Base-by-base conservation (phyloP, 2,113 vertebrate species). In the Panthera leo region DNA sequence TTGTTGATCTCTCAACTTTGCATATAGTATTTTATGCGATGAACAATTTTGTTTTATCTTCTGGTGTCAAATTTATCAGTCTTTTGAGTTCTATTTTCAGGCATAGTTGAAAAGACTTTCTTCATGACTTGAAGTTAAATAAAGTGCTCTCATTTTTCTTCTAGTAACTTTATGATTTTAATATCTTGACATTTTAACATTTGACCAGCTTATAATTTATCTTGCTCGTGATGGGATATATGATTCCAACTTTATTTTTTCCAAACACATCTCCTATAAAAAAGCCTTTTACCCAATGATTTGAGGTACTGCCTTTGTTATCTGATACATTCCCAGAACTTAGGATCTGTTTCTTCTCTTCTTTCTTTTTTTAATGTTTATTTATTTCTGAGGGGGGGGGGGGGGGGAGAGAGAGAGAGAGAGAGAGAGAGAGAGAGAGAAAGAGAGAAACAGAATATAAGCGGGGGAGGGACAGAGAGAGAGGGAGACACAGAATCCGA, bases 191-290 rank as follows among this genome's bases (percentile, higher is more conserved):
- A 11, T 91, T 89, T 86, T 78, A 71, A 67, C 14, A 78, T 83
- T 82, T 94, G 23, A 27, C 76, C 36, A 83, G 51, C 53, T 85
- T 85, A 48, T 34, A 67, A 73, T 70, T 89, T 92, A 31, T 73
- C 31, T 51, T 63, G 7, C 53, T 87, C 5, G 45, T 85, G 5
- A 12, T 79, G 23, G 13, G 14, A 73, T 95, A 82, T 84, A 73
- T 34, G 68, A 96, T 31, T 95, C 11, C 11, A 94, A 71, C 12
- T 76, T 84, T 51, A 58, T 55, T 92, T 94, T 91, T 92, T 85
- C 45, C 61, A 87, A 71, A 84, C 63, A 0, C 9, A 25, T 84
- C 34, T 68, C 95, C 85, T 67, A 83, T 19, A 36, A 68, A 48
- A 25, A 19, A 92, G 11, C 13, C 13, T 91, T 63, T 89, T 58